phyloP scores from a whole-genome alignment of 2,113 vertebrate genomes.

The Vicugna pacos region DNA sequence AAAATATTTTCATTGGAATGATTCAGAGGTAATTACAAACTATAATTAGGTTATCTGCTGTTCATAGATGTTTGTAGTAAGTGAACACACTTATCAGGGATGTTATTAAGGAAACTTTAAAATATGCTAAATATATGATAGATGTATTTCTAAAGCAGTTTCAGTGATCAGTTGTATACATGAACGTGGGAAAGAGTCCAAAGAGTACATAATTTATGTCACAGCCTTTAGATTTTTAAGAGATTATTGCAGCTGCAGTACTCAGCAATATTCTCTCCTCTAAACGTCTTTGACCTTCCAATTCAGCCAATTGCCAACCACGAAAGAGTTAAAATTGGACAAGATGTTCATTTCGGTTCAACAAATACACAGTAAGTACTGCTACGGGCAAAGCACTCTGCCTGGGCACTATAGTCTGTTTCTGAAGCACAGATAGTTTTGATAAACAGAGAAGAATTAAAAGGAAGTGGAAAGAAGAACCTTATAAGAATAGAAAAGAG shows the following conservation, averaged over 20 bases:
- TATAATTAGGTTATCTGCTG: slow-evolving; percentile 46
- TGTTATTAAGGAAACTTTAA: slow-evolving; percentile 61
- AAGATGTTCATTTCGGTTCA: neutral
- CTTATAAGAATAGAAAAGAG: neutral
- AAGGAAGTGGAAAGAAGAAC: neutral
- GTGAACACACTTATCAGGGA: slow-evolving; percentile 61
- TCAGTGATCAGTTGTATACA: slow-evolving; percentile 49
- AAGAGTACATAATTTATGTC: slow-evolving; percentile 53
- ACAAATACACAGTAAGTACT: neutral
- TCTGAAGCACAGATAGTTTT: neutral
- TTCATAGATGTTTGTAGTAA: slow-evolving; percentile 41
- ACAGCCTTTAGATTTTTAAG: slow-evolving; percentile 8
- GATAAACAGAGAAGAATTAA: slow-evolving; percentile 24
- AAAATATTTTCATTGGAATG: slow-evolving; percentile 14
- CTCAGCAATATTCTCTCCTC: neutral
- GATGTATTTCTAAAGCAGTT: slow-evolving; percentile 40
- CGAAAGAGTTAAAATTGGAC: neutral
- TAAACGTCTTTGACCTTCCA: slow-evolving; percentile 11
- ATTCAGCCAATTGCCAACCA: neutral
- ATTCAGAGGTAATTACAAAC: slow-evolving; percentile 41
- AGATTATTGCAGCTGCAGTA: slow-evolving; percentile 3
- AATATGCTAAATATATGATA: slow-evolving; percentile 65
- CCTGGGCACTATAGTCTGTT: neutral
- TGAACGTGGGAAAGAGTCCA: slow-evolving; percentile 4
- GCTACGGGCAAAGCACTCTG: neutral